Evolutionary conservation across 2,113 vertebrate genomes (phyloP).

Genomic region (Cavia porcellus): DNA sequence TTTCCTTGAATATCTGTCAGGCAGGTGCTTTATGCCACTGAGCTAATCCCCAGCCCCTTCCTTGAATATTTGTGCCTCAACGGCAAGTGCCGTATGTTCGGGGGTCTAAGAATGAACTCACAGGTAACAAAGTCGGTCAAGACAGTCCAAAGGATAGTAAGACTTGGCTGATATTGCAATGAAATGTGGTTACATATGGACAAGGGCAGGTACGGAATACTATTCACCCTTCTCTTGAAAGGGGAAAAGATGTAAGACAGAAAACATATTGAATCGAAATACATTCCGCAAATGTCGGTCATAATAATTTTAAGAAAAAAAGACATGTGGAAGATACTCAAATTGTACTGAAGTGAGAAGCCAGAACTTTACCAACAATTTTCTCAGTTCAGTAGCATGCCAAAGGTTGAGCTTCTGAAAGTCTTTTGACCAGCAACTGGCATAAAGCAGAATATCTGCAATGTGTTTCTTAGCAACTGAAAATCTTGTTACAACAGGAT

Average conservation of each 20-base stretch:
- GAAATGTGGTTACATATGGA: not conserved
- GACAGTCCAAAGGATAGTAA: not conserved
- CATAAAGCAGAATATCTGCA: not conserved
- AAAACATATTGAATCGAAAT: constrained; percentile 9
- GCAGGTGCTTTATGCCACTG: no score
- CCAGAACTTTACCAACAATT: constrained; percentile 12
- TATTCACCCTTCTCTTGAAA: not conserved
- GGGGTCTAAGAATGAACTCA: constrained; percentile 18
- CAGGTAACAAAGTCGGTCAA: not conserved
- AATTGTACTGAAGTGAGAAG: not conserved
- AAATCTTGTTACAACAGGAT: not conserved
- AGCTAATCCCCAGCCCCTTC: not conserved
- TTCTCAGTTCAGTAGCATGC: constrained; percentile 2
- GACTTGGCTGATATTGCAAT: not conserved
- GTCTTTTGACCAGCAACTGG: not conserved
- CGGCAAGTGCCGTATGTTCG: not conserved
- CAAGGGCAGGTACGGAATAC: not conserved
- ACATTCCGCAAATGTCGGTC: not conserved
- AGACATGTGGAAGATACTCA: not conserved
- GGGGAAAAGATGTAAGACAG: not conserved
- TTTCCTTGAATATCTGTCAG: not conserved
- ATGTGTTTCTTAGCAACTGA: not conserved
- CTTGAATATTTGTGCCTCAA: not conserved
- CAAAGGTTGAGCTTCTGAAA: constrained; percentile 24
- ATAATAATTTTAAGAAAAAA: not conserved